Evolutionary conservation across 2,113 vertebrate species (phyloP).

Genomic region (Tragulus kanchil): DNA sequence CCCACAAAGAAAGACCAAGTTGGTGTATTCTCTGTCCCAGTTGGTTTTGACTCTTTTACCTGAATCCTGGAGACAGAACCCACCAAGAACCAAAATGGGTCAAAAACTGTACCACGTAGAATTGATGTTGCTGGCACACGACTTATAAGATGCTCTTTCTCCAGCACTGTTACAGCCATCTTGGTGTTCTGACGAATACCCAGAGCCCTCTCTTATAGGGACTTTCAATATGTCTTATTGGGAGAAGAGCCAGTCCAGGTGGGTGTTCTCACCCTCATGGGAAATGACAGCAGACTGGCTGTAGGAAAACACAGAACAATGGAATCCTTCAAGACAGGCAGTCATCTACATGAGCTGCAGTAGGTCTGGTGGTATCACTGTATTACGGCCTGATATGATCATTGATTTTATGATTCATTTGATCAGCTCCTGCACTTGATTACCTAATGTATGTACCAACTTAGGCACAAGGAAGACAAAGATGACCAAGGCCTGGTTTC

Average conservation of each 20-base stretch:
- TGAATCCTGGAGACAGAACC: background rate
- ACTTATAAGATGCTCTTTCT: background rate
- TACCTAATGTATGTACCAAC: background rate
- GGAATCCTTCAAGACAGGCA: background rate
- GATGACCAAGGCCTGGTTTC: background rate
- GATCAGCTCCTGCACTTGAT: slow-evolving; percentile 17
- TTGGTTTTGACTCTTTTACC: background rate
- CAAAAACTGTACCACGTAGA: background rate
- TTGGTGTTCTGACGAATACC: background rate
- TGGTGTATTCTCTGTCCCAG: rapidly evolving
- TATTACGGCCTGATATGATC: background rate
- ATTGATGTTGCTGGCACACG: background rate
- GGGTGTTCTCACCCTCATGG: background rate
- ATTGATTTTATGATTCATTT: background rate
- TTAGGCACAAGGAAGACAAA: background rate
- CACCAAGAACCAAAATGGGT: background rate
- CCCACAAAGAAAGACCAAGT: background rate
- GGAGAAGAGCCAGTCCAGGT: background rate
- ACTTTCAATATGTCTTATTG: background rate
- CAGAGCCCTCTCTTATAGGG: background rate
- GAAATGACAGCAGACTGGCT: background rate
- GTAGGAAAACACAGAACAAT: background rate
- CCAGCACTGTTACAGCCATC: background rate
- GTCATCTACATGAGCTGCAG: background rate
- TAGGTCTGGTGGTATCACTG: background rate